Evolutionary conservation across 2,113 vertebrate genomes (phyloP), one percentile per base, ranked within the genome.

Genomic region (Chloroceryle aenea): DNA sequence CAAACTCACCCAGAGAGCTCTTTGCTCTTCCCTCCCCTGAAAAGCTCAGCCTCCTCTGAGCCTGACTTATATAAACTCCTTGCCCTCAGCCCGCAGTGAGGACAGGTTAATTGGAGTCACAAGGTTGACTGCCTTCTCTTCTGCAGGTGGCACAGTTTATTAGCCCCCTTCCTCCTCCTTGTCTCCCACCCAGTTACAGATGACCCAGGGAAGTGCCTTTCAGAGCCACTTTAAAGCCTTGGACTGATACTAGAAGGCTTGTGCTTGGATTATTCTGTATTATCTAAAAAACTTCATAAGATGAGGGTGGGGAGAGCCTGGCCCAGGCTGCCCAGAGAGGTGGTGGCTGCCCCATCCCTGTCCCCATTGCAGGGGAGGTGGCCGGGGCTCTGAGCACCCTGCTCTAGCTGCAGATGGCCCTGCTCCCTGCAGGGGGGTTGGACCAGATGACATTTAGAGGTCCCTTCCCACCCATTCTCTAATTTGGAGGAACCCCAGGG

Each of bases 31-130:
- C 50, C 12, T 61, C 20, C 23, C 79, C 12, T 4, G 2, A 18
- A 59, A 76, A 47, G 0, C 2, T 3, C 21, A 45, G 9, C 5
- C 19, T 12, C 10, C 0, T 0, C 36, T 45, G 45, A 77, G 64
- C 27, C 68, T 87, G 18, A 12, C 32, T 66, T 78, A 38, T 47
- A 4, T 23, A 26, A 91, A 25, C 52, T 55, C 0, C 14, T 5
- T 61, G 45, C 76, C 78, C 82, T 73, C 74, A 3, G 27, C 15
- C 36, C 55, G 67, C 89, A 53, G 47, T 2, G 3, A 56, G 78
- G 64, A 63, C 56, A 89, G 92, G 85, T 91, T 93, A 89, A 89
- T 59, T 79, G 79, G 75, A 86, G 79, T 4, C 76, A 73, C 2
- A 5, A 8, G 91, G 75, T 42, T 45, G 9, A 40, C 52, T 34